Percentiles rank a stretch among this genome's conserved stretches.
Conservation (phyloP, 53 echinoderm and acorn worm genomes). For the Echinometra lucunter region DNA sequence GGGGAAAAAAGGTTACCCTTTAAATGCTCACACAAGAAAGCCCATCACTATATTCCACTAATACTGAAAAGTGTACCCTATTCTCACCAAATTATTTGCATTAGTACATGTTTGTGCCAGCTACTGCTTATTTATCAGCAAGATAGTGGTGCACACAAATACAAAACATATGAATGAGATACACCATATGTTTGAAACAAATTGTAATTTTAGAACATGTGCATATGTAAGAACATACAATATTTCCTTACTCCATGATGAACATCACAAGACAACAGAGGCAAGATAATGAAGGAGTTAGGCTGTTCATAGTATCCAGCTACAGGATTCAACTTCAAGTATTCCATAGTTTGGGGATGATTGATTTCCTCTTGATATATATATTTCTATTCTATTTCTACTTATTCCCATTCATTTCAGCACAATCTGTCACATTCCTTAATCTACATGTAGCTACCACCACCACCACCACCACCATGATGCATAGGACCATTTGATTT, state of each 20-base stretch:
- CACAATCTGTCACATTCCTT: neutral
- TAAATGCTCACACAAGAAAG: neutral
- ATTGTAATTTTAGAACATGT: neutral
- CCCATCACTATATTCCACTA: neutral
- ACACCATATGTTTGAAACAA: neutral
- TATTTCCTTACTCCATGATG: neutral
- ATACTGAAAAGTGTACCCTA: constrained; percentile 31
- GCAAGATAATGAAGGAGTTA: neutral
- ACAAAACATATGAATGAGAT: neutral
- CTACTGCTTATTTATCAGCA: neutral
- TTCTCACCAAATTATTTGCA: neutral
- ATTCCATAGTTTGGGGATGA: neutral
- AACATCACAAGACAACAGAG: neutral
- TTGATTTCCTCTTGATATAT: neutral
- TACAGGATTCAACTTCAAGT: neutral
- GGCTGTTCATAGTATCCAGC: neutral
- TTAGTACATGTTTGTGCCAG: neutral
- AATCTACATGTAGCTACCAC: too few species aligned
- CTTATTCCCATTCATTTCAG: neutral
- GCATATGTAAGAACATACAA: neutral
- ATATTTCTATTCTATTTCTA: neutral
- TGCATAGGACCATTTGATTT: neutral
- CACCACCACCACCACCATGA: neutral
- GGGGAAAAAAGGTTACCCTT: neutral
- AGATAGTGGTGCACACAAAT: neutral